Conservation (phyloP, 2,113 vertebrate species). For the Aix galericulata region DNA sequence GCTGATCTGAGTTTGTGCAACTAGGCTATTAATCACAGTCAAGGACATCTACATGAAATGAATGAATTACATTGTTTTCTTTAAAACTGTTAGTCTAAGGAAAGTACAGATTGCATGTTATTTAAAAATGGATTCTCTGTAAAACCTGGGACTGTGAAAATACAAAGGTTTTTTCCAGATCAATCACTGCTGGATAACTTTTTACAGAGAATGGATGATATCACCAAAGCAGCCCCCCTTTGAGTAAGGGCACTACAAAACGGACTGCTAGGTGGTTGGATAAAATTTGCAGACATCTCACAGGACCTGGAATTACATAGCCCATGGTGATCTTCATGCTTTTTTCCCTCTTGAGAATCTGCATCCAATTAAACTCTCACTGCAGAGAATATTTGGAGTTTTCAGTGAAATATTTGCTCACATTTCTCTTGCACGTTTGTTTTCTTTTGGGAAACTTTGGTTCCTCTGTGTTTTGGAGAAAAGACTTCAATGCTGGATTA, state of each 20-base stretch:
- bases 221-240: not conserved
- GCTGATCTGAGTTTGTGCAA: not conserved
- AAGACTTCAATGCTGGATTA: not conserved
- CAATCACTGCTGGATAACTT: not conserved
- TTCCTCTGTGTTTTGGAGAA: not conserved
- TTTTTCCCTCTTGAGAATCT: not conserved
- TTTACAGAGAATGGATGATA: not conserved
- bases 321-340: not conserved
- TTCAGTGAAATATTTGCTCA: accelerated
- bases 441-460: not conserved
- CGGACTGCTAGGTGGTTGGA: not conserved
- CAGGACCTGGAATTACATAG: not conserved
- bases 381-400: not conserved
- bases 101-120: not conserved
- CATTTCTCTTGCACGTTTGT: not conserved
- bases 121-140: not conserved
- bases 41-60: not conserved
- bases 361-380: not conserved
- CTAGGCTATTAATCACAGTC: not conserved
- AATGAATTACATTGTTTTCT: not conserved
- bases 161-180: not conserved
- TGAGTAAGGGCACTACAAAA: not conserved
- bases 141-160: not conserved
- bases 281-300: not conserved
- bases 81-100: not conserved